Base-by-base conservation (phyloP, 2,888 invertebrate genomes). In the Diarsia mendica region DNA sequence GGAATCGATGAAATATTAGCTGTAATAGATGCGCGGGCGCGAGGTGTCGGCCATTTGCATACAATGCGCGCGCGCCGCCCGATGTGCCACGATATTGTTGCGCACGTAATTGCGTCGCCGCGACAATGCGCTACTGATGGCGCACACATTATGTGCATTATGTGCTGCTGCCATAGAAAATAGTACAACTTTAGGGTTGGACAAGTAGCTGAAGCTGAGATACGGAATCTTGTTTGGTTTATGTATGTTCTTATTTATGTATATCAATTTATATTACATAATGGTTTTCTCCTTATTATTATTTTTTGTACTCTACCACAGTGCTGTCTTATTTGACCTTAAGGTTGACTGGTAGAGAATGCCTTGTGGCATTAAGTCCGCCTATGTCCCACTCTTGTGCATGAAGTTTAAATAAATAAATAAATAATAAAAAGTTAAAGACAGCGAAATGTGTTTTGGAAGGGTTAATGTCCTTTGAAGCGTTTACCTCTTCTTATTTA, bases 41-140 rank as follows among this genome's bases (percentile, higher is more conserved):
- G 82, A 80, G 81, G 86, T 86, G 86, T 87, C 79, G 71, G 71
- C 20, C 67, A 92, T 93, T 91, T 89, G 88, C 93, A 93, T 93
- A 93, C 93, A 93, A 93, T 93, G 89, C 90, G 85, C 84, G 84
- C 78, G 79, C 77, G 74, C 67, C 67, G 74, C 75, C 67, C 67
- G 74, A 77, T 82, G 66, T 72, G 53, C 53, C 77, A 78, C 79
- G 79, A 83, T 89, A 86, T 83, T 87, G 87, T 84, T 72, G 83
- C 55, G 83, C 76, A 46, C 74, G 82, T 88, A 87, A 90, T 85
- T 85, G 85, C 75, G 69, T 55, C 61, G 67, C 20, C 51, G 70
- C 65, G 23, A 53, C 72, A 67, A 58, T 61, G 33, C 53, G 33
- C 58, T 67, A 80, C 53, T 69, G 82, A 77, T 73, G 78, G 48